These are phyloP conservation scores for sheep (Ovis aries) DNA, from an alignment of 2,113 vertebrate genomes.

Conservation along the genomic window DNA sequence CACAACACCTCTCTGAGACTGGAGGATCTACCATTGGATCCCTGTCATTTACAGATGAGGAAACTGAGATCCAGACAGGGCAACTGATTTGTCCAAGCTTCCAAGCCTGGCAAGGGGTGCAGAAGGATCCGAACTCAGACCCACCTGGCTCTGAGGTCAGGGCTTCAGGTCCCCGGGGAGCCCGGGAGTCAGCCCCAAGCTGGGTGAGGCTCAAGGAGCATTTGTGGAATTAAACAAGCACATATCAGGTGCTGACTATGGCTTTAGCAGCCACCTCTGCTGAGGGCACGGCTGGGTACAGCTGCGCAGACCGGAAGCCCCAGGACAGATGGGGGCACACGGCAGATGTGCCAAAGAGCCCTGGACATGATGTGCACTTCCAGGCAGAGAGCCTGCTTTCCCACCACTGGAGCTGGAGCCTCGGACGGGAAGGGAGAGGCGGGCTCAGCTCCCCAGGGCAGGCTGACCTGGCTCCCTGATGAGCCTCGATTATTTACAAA, in stretches of 20 bases:
- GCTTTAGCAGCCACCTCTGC: neutral
- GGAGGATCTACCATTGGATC: neutral
- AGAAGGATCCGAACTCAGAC: neutral
- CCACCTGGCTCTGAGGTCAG: slow-evolving; percentile 47
- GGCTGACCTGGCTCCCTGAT: slow-evolving; percentile 30
- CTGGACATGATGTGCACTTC: neutral
- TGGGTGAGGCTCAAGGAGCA: neutral
- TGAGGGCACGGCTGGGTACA: neutral
- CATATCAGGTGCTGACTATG: neutral
- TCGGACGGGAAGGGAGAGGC: neutral
- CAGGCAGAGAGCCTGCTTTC: neutral
- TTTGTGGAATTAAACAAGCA: neutral
- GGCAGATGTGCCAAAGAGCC: neutral
- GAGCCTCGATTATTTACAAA: slow-evolving; percentile 46
- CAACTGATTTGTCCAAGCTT: neutral
- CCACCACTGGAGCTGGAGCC: neutral
- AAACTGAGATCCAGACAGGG: neutral
- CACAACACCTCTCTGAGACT: accelerated
- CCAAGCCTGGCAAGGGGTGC: neutral
- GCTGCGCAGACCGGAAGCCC: neutral
- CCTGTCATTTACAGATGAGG: neutral
- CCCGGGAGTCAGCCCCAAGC: neutral
- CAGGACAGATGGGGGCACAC: neutral
- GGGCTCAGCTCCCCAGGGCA: neutral
- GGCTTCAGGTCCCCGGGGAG: slow-evolving; percentile 47